These are phyloP conservation scores for Acinonyx jubatus DNA, from an alignment of 2,113 vertebrate genomes.

Conservation along the genomic window DNA sequence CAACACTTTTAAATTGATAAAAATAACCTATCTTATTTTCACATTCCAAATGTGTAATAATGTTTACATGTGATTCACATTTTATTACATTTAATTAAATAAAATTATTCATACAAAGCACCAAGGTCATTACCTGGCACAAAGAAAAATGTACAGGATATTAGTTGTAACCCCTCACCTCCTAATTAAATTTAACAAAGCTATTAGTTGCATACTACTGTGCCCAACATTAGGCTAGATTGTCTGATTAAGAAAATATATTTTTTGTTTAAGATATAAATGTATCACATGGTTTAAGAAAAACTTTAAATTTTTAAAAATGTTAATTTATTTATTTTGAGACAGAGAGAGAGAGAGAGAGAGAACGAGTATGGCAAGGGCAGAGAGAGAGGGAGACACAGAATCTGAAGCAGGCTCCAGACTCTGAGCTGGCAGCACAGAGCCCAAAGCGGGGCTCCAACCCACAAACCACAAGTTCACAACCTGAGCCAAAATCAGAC, in stretches of 20 bases:
- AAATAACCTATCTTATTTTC: conserved; percentile 13
- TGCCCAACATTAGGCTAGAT: conserved; percentile 16
- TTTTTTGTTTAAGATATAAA: neutral
- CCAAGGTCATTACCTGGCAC: neutral
- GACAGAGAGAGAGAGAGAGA: no score
- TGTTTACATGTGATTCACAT: conserved; percentile 39
- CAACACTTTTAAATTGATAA: conserved; percentile 55
- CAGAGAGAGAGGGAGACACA: no score
- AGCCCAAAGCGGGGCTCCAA: no score
- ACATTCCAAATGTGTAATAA: conserved; percentile 46
- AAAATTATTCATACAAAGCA: conserved; percentile 48
- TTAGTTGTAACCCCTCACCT: neutral
- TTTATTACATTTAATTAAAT: conserved; percentile 48
- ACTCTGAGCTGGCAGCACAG: no score
- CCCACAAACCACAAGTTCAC: no score
- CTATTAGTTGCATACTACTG: conserved; percentile 1
- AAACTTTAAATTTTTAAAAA: no score
- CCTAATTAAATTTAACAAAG: conserved; percentile 48
- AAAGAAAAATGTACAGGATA: conserved; percentile 7
- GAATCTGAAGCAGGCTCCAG: no score
- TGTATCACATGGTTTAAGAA: no score
- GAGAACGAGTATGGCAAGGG: no score
- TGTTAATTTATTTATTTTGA: no score
- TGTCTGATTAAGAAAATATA: conserved; percentile 31
- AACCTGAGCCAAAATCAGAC: no score